Evolutionary conservation across 1,140 invertebrate species (phyloP).

Genomic region (Oryzaephilus surinamensis): DNA sequence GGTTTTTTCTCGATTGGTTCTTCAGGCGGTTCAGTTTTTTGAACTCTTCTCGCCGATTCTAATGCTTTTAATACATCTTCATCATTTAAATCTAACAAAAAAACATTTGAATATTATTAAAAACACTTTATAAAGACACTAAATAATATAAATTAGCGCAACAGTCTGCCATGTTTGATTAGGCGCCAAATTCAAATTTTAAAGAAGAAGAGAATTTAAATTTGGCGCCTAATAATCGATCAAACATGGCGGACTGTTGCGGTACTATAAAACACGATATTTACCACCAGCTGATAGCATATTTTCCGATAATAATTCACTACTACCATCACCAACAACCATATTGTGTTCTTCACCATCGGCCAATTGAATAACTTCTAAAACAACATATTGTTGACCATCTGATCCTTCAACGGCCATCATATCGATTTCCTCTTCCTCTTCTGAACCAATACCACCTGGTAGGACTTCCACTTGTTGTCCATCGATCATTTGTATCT

Average conservation of each 20-base stretch:
- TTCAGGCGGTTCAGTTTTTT: conserved; percentile 32
- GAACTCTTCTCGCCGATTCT: conserved; percentile 25
- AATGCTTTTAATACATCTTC: conserved; percentile 33
- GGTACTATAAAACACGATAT: too few species aligned
- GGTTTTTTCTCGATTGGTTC: conserved; percentile 36
- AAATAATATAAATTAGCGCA: too few species aligned
- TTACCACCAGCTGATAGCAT: conserved; percentile 30
- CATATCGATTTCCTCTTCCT: conserved; percentile 42
- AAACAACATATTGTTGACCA: conserved; percentile 75
- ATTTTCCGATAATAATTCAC: conserved; percentile 27
- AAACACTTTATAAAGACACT: too few species aligned
- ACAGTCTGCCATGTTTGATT: too few species aligned
- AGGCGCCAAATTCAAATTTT: too few species aligned
- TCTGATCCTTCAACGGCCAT: conserved; percentile 62
- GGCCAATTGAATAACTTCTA: conserved; percentile 73
- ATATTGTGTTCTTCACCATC: conserved; percentile 46
- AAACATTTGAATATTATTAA: neutral
- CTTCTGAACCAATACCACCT: conserved; percentile 45
- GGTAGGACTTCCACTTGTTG: conserved; percentile 41
- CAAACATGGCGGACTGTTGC: too few species aligned
- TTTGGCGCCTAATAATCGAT: too few species aligned
- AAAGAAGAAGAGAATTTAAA: too few species aligned
- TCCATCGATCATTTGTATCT: conserved; percentile 57
- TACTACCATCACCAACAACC: conserved; percentile 26
- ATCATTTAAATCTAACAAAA: conserved; percentile 28